Evolutionary conservation across 2,113 vertebrate genomes (phyloP).

Genomic region (Gnathonemus echidnorhynchus): DNA sequence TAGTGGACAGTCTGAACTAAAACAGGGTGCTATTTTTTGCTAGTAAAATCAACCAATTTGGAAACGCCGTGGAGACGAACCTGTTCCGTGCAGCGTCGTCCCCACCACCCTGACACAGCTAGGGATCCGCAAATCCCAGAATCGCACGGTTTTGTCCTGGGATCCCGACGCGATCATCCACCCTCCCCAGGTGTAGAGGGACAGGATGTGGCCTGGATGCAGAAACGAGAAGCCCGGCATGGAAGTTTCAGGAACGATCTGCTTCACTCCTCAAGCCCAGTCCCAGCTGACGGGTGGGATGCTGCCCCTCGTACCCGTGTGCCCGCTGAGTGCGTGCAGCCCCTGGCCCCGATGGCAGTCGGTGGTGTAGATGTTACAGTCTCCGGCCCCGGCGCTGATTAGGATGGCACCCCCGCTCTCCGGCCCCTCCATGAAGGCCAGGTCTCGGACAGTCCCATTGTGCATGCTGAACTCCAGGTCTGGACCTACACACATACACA

Average conservation of each 20-base stretch:
- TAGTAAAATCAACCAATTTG: neutral
- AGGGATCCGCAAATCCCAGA: conserved; percentile 94
- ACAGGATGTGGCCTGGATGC: conserved; percentile 85
- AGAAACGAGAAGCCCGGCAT: neutral
- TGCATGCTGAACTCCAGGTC: conserved; percentile 97
- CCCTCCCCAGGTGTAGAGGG: conserved; percentile 95
- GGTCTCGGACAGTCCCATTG: conserved; percentile 92
- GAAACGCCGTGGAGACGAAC: conserved; percentile 42
- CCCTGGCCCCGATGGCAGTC: conserved; percentile 92
- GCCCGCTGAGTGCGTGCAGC: conserved; percentile 75
- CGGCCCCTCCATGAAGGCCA: conserved; percentile 98
- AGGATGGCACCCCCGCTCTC: conserved; percentile 93
- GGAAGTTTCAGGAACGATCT: neutral
- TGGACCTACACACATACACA: conserved; percentile 62
- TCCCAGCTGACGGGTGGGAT: no score
- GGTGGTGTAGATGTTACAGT: conserved; percentile 85
- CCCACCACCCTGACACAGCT: conserved; percentile 96
- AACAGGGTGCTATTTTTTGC: neutral
- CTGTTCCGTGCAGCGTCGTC: conserved; percentile 92
- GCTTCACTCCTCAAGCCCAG: neutral
- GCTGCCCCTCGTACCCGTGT: conserved; percentile 64
- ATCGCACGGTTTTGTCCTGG: conserved; percentile 94
- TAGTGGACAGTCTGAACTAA: neutral
- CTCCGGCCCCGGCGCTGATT: conserved; percentile 85
- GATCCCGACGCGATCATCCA: conserved; percentile 99